phyloP scores from a whole-genome alignment of 2,797 vertebrate species.

The Neoniphon sammara region DNA sequence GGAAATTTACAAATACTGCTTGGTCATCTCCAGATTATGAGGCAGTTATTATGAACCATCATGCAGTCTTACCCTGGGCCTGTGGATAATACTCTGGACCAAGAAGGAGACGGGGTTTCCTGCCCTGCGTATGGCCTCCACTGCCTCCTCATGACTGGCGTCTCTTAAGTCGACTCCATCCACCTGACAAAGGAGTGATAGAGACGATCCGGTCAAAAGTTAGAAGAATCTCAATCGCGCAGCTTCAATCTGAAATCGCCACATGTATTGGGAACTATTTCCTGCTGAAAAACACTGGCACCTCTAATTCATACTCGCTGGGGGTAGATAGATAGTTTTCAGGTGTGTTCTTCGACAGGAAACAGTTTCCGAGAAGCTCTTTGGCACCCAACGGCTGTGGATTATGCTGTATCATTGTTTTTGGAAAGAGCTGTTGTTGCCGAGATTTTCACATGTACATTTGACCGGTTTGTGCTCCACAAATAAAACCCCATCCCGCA shows the following conservation, averaged over 20 bases:
- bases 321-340: too few species aligned
- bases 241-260: not conserved
- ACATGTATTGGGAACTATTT: too few species aligned
- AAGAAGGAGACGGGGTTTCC: slow-evolving; percentile 95
- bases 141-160: slow-evolving; percentile 97
- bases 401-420: too few species aligned
- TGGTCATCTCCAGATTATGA: slow-evolving; percentile 38
- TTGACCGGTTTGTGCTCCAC: too few species aligned
- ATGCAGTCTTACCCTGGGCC: slow-evolving; percentile 88
- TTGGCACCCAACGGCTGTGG: too few species aligned
- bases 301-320: too few species aligned
- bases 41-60: slow-evolving; percentile 19
- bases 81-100: slow-evolving; percentile 96
- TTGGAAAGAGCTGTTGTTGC: too few species aligned
- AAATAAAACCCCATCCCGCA: too few species aligned
- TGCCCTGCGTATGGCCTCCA: slow-evolving; percentile 97
- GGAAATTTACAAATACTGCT: not conserved
- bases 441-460: too few species aligned
- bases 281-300: too few species aligned
- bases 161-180: slow-evolving; percentile 96
- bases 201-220: not conserved
- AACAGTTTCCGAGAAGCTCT: too few species aligned
- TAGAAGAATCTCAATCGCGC: not conserved
- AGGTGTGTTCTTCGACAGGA: too few species aligned
- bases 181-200: slow-evolving; percentile 84